Conservation (phyloP, 2,797 vertebrate genomes). For the Squalus acanthias region DNA sequence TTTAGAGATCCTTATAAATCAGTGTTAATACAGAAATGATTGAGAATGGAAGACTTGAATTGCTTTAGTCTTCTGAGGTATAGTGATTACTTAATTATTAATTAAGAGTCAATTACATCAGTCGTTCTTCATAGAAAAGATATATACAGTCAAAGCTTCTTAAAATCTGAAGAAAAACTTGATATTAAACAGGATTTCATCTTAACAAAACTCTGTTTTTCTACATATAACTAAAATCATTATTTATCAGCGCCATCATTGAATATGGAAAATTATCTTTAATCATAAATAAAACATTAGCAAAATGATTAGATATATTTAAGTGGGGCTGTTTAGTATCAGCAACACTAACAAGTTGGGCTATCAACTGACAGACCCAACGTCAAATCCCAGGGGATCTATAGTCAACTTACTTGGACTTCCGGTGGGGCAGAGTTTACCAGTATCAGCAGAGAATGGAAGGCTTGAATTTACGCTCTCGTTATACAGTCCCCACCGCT, state of each 20-base stretch:
- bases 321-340: neutral
- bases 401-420: no score
- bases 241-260: neutral
- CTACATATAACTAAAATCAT: neutral
- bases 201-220: neutral
- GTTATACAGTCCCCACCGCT: neutral
- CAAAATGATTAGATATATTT: neutral
- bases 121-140: constrained; percentile 18
- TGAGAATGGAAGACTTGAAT: constrained; percentile 37
- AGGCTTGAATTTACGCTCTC: neutral
- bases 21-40: constrained; percentile 38
- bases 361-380: neutral
- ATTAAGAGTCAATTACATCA: constrained; percentile 36
- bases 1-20: constrained; percentile 35
- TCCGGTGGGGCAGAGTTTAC: neutral
- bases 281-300: neutral
- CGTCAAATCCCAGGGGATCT: neutral
- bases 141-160: neutral
- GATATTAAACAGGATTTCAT: constrained; percentile 15
- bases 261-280: neutral
- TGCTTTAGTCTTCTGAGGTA: constrained; percentile 34
- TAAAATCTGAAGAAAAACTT: constrained; percentile 24
- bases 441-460: neutral
- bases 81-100: constrained; percentile 38
- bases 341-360: neutral